A percentile compares a stretch with the other conserved stretches of the same genome.
These are phyloP conservation scores for Acrossocheilus fasciatus DNA, from an alignment of 2,797 vertebrate genomes.

Conservation along the genomic window DNA sequence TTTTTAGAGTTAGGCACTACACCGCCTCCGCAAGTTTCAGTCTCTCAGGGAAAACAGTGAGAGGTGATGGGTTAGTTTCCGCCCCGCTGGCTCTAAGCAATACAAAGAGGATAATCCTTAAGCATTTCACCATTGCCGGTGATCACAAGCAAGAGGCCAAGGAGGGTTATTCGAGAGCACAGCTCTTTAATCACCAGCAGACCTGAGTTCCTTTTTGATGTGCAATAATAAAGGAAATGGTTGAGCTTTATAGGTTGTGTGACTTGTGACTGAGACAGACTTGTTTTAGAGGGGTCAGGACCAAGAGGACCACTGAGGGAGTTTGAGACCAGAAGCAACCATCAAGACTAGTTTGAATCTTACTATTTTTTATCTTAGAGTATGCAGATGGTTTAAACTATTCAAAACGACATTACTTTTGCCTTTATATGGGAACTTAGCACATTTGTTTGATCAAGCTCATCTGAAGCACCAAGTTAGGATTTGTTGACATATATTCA, in stretches of 20 bases:
- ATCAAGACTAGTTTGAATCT: neutral
- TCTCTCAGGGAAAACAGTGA: conserved; percentile 41
- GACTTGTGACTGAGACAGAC: conserved; percentile 3
- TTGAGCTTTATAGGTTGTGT: conserved; percentile 5
- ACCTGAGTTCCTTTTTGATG: conserved; percentile 22
- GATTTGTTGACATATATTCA: neutral
- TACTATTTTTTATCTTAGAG: neutral
- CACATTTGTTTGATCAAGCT: conserved; percentile 11
- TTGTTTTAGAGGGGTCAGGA: neutral
- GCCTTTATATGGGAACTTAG: neutral
- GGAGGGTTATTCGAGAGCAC: conserved; percentile 36
- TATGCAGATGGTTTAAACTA: neutral
- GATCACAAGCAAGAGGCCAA: conserved; percentile 40
- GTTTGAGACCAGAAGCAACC: neutral
- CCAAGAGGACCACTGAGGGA: neutral
- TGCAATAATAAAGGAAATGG: conserved; percentile 2
- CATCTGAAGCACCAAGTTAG: neutral
- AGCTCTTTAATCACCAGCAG: conserved; percentile 29
- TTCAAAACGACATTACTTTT: neutral
- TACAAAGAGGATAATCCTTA: conserved; percentile 47
- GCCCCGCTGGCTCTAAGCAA: conserved; percentile 23
- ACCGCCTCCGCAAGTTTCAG: neutral
- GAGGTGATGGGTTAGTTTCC: conserved; percentile 53
- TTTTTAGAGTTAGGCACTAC: neutral
- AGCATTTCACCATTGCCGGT: conserved; percentile 46